Evolutionary conservation across 2,888 invertebrate genomes (phyloP), one percentile per base, ranked within the genome.

Genomic region (Lochmaea crataegi): DNA sequence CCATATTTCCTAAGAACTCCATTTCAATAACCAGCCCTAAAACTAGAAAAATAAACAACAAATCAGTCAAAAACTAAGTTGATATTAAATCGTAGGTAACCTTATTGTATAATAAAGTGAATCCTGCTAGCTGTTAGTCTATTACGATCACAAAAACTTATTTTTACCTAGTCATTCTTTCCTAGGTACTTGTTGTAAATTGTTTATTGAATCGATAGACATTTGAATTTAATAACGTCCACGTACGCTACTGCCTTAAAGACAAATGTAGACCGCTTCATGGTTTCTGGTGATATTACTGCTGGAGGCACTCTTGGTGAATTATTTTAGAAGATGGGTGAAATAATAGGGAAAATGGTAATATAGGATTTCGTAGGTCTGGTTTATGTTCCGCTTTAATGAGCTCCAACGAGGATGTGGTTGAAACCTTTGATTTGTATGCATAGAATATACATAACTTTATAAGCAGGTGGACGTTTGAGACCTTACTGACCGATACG

Each of bases 231-330:
- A 45, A 45, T 45, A 32, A 32, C 32, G 32, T 16, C n/a, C 6
- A 56, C 14, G 56, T n/a, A 38, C 61, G 61, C 41, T 22, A 61
- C 41, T 61, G 61, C 14, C 14, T 5, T 12, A 82, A 82, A 83
- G 82, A 32, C 32, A 32, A 32, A 83, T 83, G 81, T 81, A 70
- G 75, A 61, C 77, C 64, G 72, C 69, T 71, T 69, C 74, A 73
- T 56, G 68, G 70, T 73, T 74, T 68, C 73, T 73, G 51, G 63
- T 69, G 66, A 75, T 76, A 61, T 61, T 61, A 63, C 69, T 71
- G 67, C 68, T 64, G 71, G 69, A 65, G 72, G 60, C 72, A 71
- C 68, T 74, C 74, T 69, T 71, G 69, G 67, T 74, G 73, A 72
- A 72, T 75, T 73, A 75, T 76, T 69, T 72, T 71, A 69, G 71